Evolutionary conservation across 2,888 invertebrate species (phyloP), one percentile per base, ranked within the genome.

Genomic region (Achlya flavicornis): DNA sequence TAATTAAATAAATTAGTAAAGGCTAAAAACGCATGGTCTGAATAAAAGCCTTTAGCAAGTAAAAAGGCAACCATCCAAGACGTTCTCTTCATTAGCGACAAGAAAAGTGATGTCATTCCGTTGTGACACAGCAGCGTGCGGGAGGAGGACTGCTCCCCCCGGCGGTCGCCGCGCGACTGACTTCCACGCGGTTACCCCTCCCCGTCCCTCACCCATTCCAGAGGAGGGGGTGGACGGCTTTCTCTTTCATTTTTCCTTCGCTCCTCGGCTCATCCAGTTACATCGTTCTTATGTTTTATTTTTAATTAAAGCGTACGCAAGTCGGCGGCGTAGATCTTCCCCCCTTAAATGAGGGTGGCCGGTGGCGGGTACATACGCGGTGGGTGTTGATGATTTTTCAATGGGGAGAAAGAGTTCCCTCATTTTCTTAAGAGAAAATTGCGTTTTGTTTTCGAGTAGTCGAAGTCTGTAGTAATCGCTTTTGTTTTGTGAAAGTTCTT

Each of bases 281-380:
- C 93, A 93, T 93, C 92, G 93, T 93, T 93, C 93, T 93, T 93
- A 93, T 93, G 93, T 93, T 93, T 93, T 93, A 93, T 93, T 93
- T 93, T 93, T 93, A 93, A 93, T 93, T 93, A 93, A 93, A 93
- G 93, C 93, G 93, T 93, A 93, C 93, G 93, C 93, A 93, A 93
- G 93, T 93, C 91, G 93, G 85, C 90, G 88, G 92, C 90, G 92
- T 92, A 92, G 92, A 91, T 92, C 93, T 92, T 90, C 80, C 87
- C 84, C 87, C 86, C 86, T 71, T 53, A 53, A 53, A 53, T 70
- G 64, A 71, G 81, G 79, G 76, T 72, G 83, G 83, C 80, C 74
- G 84, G 85, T 66, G 73, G 77, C 75, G 78, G 87, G 91, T 91
- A 89, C 92, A 91, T 88, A 92, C 92, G 89, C 88, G 89, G 91